Base-by-base conservation (phyloP, 1,140 invertebrate species). In the Nephotettix cincticeps region DNA sequence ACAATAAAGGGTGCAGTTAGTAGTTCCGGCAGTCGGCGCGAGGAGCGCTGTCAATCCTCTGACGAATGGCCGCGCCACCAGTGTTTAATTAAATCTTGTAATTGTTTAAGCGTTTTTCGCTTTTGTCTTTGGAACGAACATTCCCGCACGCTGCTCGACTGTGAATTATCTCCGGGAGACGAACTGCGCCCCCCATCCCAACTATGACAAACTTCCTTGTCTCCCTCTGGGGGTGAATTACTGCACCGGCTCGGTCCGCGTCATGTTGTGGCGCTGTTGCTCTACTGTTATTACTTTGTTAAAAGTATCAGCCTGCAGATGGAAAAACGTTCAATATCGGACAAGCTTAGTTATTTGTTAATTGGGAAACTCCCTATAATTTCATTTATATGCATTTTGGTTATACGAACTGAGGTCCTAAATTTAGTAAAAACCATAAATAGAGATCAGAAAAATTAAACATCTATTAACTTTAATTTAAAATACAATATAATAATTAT, bases 31-130 rank as follows among this genome's bases (percentile, higher is more conserved):
- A 19, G 47, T n/a, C 21, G 47, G 47, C 47, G 36, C 6, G 36
- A 17, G 36, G 17, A 17, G 6, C 6, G 47, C 47, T 51, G 47
- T 51, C 47, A 51, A 51, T 51, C 6, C 4, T 51, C 36, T 51
- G 47, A 51, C 21, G 47, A 51, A 51, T 51, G 47, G 47, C 4
- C 47, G 47, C 3, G 14, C 47, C 47, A 51, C 47, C 47, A 51
- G 47, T n/a, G 47, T 51, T 51, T 51, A 51, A 51, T 51, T 51
- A 51, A 51, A 51, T 51, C 47, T 51, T 51, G 47, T 51, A 51
- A 51, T 51, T 51, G 47, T 51, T 51, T 51, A 51, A 51, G 19
- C 47, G 47, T 51, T 51, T 51, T 51, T 51, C 47, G 47, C 47
- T 51, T 51, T 21, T 17, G 14, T 51, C 21, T 51, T 17, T 4